phyloP scores from a whole-genome alignment of 2,797 vertebrate genomes.

The Onychomys torridus region DNA sequence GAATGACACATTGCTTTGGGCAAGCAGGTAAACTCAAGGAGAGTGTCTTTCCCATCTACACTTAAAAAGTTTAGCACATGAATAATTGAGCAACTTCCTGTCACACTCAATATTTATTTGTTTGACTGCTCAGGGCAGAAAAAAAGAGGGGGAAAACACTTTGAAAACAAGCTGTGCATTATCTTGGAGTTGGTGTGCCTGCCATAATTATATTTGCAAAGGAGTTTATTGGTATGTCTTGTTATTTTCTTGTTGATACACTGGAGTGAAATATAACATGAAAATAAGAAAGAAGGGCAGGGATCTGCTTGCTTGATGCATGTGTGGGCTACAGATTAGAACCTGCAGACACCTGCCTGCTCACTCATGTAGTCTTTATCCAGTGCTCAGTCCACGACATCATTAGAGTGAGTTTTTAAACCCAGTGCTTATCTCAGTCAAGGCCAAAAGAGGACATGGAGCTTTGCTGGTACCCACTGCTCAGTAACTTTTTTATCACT shows the following conservation, averaged over 20 bases:
- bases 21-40: slow-evolving; percentile 81
- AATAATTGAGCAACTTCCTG: slow-evolving; percentile 86
- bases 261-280: not conserved
- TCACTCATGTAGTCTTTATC: not conserved
- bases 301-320: not conserved
- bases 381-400: not conserved
- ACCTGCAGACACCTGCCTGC: not conserved
- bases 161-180: slow-evolving; percentile 79
- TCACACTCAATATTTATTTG: slow-evolving; percentile 84
- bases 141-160: slow-evolving; percentile 49
- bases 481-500: not conserved
- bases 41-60: slow-evolving; percentile 82
- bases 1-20: slow-evolving; percentile 81
- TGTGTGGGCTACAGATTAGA: not conserved
- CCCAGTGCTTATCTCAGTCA: not conserved
- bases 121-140: slow-evolving; percentile 78
- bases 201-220: slow-evolving; percentile 58
- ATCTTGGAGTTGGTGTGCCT: slow-evolving; percentile 64
- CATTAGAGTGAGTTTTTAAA: not conserved
- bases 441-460: not conserved
- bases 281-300: slow-evolving; percentile 23
- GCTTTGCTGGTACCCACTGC: not conserved
- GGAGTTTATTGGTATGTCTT: slow-evolving; percentile 54
- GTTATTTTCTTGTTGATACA: slow-evolving; percentile 43
- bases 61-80: slow-evolving; percentile 83